Base-by-base conservation (phyloP, 2,888 invertebrate species). In the Lasioglossum marginatum region DNA sequence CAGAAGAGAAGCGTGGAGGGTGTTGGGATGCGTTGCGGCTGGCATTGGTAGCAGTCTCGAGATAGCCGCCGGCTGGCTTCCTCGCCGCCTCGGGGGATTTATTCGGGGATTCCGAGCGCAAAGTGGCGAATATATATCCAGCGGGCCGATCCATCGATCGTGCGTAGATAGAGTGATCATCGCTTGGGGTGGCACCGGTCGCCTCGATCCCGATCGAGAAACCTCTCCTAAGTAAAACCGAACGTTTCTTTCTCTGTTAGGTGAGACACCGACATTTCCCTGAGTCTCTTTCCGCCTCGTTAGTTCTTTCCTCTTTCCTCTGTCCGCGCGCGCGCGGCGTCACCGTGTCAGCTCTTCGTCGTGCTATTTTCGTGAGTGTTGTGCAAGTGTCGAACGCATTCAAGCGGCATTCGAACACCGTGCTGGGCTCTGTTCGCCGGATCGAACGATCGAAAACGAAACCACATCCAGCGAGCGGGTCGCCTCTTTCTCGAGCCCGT, bases 41-140 rank as follows among this genome's bases (percentile, higher is more conserved):
- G 94, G 94, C 94, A 94, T 93, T 94, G 94, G 94, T 93, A 94
- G 93, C 94, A 95, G 95, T 95, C 95, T 94, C 95, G 94, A 94
- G 95, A 94, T 95, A 95, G 95, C 94, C 95, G 94, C 93, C 94
- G 95, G 92, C 94, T 94, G 94, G 94, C 94, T 94, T 93, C 94
- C 88, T 94, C 92, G 93, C 93, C 91, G 92, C 92, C 94, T 94
- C 94, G 90, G 89, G 85, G 90, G 92, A 94, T 94, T 94, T 94
- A 94, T 94, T 94, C 94, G 94, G 92, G 92, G 92, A 93, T 93
- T 92, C 91, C 92, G 93, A 91, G 89, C 91, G 91, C 92, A 89
- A 94, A 93, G 91, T 93, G 92, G 92, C 91, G 90, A 92, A 91
- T 88, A 80, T 86, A 80, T 40, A 83, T 85, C 87, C 84, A 87